Conservation (phyloP, 2,888 invertebrate genomes). For the Congeria kusceri region DNA sequence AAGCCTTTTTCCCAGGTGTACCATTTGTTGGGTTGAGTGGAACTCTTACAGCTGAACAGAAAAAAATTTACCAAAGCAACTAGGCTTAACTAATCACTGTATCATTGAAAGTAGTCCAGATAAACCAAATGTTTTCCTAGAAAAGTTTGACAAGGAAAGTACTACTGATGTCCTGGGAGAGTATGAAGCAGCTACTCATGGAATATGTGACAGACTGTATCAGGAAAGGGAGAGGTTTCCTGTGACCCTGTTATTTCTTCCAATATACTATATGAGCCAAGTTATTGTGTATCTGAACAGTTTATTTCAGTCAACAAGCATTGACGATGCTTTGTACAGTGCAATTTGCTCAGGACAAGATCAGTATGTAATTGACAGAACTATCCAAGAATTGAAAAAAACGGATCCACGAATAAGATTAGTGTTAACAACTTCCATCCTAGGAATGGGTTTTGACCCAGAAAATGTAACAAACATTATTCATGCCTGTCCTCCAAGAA, state of each 20-base stretch:
- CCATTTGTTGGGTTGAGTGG: conserved; percentile 38
- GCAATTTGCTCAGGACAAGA: conserved; percentile 43
- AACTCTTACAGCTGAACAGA: conserved; percentile 31
- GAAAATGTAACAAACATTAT: conserved; percentile 33
- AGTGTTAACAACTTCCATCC: conserved; percentile 47
- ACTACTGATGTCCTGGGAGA: conserved; percentile 22
- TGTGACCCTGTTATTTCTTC: conserved; percentile 41
- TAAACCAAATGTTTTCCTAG: conserved; percentile 36
- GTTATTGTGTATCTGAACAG: conserved; percentile 25
- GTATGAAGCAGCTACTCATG: conserved; percentile 40
- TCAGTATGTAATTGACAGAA: conserved; percentile 32
- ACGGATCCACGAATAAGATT: conserved; percentile 34
- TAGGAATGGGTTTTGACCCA: conserved; percentile 60
- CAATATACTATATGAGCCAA: conserved; percentile 41
- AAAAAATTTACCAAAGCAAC: conserved; percentile 21
- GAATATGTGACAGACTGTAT: conserved; percentile 46
- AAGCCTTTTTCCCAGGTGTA: conserved; percentile 29
- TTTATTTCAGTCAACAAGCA: conserved; percentile 7
- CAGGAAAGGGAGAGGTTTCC: conserved; percentile 24
- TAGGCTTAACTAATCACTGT: background rate
- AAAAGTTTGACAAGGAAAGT: conserved; percentile 12
- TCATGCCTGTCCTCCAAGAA: conserved; percentile 50
- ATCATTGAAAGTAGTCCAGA: conserved; percentile 39
- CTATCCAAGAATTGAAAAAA: conserved; percentile 29
- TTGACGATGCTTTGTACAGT: conserved; percentile 29